Evolutionary conservation across 2,888 invertebrate genomes (phyloP), one percentile per base, ranked within the genome.

Genomic region (Volucella bombylans): DNA sequence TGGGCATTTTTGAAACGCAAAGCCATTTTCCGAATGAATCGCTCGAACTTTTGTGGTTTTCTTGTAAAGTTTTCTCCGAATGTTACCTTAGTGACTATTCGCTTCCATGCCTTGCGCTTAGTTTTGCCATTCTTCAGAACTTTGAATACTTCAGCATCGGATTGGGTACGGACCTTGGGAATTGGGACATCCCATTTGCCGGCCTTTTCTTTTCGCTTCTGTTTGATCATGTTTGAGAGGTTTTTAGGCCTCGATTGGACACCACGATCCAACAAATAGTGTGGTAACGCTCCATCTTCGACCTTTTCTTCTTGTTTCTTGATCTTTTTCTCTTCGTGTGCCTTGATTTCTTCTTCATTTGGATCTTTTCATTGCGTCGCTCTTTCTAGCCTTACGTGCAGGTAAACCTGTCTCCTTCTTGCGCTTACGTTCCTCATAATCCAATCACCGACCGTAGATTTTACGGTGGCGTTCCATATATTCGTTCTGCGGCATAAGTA

Each of bases 161-260:
- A 96, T 88, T 99, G 97, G 0, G 98, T 98, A 89, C 96, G 94
- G 0, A 99, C 99, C 94, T 99, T 99, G 0, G 99, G 99, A 90
- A 99, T 96, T 0, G 99, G 99, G 0, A 99, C 99, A 89, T 99
- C 98, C 99, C 99, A 99, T 94, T 99, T 99, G 0, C 99, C 99
- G 71, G 98, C 99, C 90, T 99, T 99, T 91, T 99, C 99, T 92
- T 99, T 99, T 0, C 99, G 94, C 92, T 99, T 99, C 92, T 99
- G 99, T 92, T 99, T 99, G 86, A 99, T 98, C 97, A 99, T 99
- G 91, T 99, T 99, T 0, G 99, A 99, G 0, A 99, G 93, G 23
- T 99, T 96, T 92, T 99, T 99, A 2, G 99, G 98, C 55, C 97
- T 94, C 1, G 96, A 96, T 90, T 99, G 97, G 8, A 97, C 95